These are phyloP conservation scores for Takifugu flavidus DNA, from an alignment of 2,113 vertebrate species.

Conservation along the genomic window DNA sequence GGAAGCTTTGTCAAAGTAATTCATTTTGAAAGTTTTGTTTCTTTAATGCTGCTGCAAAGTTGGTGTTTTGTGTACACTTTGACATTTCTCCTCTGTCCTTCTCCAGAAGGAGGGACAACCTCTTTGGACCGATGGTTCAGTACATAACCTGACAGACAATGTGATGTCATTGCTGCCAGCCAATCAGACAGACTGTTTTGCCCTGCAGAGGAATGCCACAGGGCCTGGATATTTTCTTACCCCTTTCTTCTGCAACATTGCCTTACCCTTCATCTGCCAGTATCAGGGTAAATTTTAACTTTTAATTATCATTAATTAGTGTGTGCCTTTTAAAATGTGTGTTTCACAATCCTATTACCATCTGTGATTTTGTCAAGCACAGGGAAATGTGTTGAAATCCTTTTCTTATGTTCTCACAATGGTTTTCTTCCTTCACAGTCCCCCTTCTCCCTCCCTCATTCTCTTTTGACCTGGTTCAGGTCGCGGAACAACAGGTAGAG, in stretches of 20 bases:
- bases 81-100: conserved; percentile 15
- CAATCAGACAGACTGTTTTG: conserved; percentile 83
- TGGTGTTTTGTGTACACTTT: neutral
- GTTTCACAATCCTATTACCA: too few species aligned
- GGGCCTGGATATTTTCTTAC: conserved; percentile 79
- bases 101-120: conserved; percentile 79
- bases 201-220: conserved; percentile 79
- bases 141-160: conserved; percentile 68
- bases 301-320: neutral
- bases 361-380: neutral
- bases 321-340: neutral
- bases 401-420: conserved; percentile 1
- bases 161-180: conserved; percentile 67
- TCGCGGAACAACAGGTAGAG: conserved; percentile 76
- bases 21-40: conserved; percentile 16
- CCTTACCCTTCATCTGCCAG: conserved; percentile 86
- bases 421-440: conserved; percentile 22
- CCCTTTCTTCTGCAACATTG: conserved; percentile 81
- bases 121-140: conserved; percentile 80
- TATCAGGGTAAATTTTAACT: conserved; percentile 79
- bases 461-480: conserved; percentile 64
- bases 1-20: neutral
- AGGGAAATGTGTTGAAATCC: neutral
- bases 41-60: neutral
- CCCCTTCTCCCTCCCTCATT: conserved; percentile 27